Conservation (phyloP, 2,797 vertebrate species). For the Eutrigla gurnardus region DNA sequence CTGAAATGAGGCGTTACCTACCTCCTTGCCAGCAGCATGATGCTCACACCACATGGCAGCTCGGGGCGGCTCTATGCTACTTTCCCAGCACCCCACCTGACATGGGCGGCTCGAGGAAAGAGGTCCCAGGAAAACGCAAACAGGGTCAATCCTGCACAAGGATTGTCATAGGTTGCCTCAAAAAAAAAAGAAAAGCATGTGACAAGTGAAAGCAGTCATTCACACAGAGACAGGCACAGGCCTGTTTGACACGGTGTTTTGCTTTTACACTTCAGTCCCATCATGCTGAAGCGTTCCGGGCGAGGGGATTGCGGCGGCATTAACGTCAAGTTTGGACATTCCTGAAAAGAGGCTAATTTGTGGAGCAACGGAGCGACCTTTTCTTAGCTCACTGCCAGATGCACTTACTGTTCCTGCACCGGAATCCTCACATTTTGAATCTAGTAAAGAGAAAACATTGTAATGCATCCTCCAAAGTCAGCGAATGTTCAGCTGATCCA, state of each 20-base stretch:
- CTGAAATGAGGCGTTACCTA: conserved; percentile 69
- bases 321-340: conserved; percentile 24
- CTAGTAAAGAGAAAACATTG: too few species aligned
- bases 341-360: conserved; percentile 2
- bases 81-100: conserved; percentile 83
- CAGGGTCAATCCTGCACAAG: conserved; percentile 74
- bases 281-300: background rate
- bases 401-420: background rate
- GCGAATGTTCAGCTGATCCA: background rate
- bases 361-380: background rate
- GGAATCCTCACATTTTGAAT: background rate
- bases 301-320: conserved; percentile 1
- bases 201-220: conserved; percentile 66
- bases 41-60: conserved; percentile 85
- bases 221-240: conserved; percentile 56
- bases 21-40: conserved; percentile 76
- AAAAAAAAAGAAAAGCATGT: conserved; percentile 61
- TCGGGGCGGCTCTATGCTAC: conserved; percentile 78
- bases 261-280: conserved; percentile 48
- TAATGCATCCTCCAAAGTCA: background rate
- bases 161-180: conserved; percentile 69
- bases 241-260: conserved; percentile 56
- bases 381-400: background rate
- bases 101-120: conserved; percentile 68
- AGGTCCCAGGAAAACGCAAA: conserved; percentile 70